Percentiles rank a stretch among this genome's conserved stretches.
phyloP scores from a whole-genome alignment of 2,888 invertebrate species.

The Ferdinandea cuprea region DNA sequence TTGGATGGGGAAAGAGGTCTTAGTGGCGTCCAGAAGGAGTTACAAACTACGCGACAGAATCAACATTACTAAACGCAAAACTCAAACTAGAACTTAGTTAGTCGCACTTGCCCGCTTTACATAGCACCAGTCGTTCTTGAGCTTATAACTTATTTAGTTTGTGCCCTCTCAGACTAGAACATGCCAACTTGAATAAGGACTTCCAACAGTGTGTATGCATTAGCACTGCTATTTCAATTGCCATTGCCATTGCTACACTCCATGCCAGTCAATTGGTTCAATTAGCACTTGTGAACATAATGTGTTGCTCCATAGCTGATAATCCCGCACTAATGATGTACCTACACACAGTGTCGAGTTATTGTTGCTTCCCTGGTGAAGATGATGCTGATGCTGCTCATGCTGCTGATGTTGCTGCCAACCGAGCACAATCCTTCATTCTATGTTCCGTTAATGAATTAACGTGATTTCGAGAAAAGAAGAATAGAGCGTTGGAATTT shows the following conservation, averaged over 20 bases:
- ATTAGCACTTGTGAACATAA: conserved; percentile 66
- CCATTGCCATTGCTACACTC: conserved; percentile 7
- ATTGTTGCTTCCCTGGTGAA: conserved; percentile 17
- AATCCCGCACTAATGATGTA: conserved; percentile 59
- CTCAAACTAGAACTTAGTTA: too few species aligned
- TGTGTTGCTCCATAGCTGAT: conserved; percentile 50
- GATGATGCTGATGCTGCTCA: neutral
- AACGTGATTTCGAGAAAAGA: conserved; percentile 49
- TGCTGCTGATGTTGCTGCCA: conserved; percentile 6
- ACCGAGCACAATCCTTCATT: conserved; percentile 48
- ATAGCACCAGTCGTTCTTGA: neutral
- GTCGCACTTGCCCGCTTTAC: too few species aligned
- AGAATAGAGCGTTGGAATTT: conserved; percentile 43
- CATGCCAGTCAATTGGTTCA: conserved; percentile 64
- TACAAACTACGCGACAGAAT: too few species aligned
- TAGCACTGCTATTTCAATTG: neutral
- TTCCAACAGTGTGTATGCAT: conserved; percentile 18
- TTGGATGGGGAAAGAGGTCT: too few species aligned
- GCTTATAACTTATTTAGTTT: conserved; percentile 36
- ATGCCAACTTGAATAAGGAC: conserved; percentile 10
- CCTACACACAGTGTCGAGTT: conserved; percentile 1
- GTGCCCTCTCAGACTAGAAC: conserved; percentile 1
- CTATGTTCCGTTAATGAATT: conserved; percentile 57
- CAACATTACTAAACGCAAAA: too few species aligned
- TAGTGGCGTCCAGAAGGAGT: too few species aligned